These are phyloP conservation scores for Gasterosteus aculeatus DNA, from an alignment of 2,113 vertebrate genomes.

Conservation along the genomic window DNA sequence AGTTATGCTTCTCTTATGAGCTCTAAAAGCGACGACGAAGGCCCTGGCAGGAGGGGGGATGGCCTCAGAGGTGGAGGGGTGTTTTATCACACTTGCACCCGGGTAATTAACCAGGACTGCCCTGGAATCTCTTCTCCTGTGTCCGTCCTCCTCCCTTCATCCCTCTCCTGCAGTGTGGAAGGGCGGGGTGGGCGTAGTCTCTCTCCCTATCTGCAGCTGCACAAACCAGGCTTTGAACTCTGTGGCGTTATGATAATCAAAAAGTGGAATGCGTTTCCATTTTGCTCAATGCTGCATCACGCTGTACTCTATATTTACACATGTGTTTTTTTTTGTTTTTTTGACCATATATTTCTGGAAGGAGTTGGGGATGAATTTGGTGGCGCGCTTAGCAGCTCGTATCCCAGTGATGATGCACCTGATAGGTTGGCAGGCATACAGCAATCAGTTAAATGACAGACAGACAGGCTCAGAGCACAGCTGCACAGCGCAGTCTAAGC, in stretches of 20 bases:
- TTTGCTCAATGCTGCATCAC: slow-evolving; percentile 47
- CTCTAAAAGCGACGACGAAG: slow-evolving; percentile 57
- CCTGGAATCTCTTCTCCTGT: slow-evolving; percentile 64
- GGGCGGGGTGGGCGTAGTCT: slow-evolving; percentile 41
- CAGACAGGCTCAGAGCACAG: slow-evolving; percentile 79
- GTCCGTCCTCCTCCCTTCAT: slow-evolving; percentile 28
- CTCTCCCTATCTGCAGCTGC: slow-evolving; percentile 68
- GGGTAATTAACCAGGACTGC: slow-evolving; percentile 74
- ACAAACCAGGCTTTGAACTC: slow-evolving; percentile 68
- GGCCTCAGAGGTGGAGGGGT: slow-evolving; percentile 56
- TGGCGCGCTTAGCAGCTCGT: slow-evolving; percentile 36
- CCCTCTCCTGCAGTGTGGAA: slow-evolving; percentile 34
- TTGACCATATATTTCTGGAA: slow-evolving; percentile 56
- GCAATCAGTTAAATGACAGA: slow-evolving; percentile 83
- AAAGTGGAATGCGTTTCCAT: slow-evolving; percentile 60
- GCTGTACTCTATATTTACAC: slow-evolving; percentile 27
- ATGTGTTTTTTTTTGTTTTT: slow-evolving; percentile 16
- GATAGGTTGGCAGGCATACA: slow-evolving; percentile 78
- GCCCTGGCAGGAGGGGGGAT: slow-evolving; percentile 68
- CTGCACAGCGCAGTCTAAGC: slow-evolving; percentile 80
- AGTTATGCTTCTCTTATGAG: slow-evolving; percentile 65
- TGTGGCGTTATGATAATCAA: slow-evolving; percentile 68
- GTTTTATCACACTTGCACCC: slow-evolving; percentile 71
- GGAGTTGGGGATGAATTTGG: slow-evolving; percentile 48
- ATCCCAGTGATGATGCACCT: slow-evolving; percentile 74